Conservation (phyloP, 92 coral and sea anemone species). For the Epizoanthus rinbou region DNA sequence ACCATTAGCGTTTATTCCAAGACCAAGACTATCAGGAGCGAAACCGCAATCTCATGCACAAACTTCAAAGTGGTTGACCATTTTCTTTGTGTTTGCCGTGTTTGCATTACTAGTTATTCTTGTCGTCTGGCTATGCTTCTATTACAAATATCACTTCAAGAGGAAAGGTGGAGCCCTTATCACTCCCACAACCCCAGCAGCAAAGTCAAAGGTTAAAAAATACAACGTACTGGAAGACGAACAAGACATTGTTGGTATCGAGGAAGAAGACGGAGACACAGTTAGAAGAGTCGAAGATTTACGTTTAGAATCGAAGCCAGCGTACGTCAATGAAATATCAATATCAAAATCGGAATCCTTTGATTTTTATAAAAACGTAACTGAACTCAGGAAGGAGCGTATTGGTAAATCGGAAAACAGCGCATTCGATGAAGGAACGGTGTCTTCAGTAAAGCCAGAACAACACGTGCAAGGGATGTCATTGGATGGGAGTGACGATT, state of each 20-base stretch:
- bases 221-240: conserved; percentile 5
- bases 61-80: not conserved
- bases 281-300: not conserved
- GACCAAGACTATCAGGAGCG: conserved; percentile 17
- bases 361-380: conserved; percentile 9
- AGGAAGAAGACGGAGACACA: not conserved
- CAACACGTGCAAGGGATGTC: not conserved
- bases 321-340: not conserved
- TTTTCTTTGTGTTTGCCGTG: not conserved
- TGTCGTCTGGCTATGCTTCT: conserved; percentile 36
- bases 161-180: conserved; percentile 9
- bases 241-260: not conserved
- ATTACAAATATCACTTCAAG: conserved; percentile 29
- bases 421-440: not conserved
- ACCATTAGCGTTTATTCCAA: conserved; percentile 25
- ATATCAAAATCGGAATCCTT: not conserved
- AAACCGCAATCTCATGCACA: not conserved
- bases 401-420: not conserved
- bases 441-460: not conserved
- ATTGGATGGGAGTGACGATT: not conserved
- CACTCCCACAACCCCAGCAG: not conserved
- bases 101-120: not conserved
- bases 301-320: not conserved
- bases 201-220: not conserved
- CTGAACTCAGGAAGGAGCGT: not conserved